Evolutionary conservation across 2,797 vertebrate species (phyloP).

Genomic region (Molossus molossus): DNA sequence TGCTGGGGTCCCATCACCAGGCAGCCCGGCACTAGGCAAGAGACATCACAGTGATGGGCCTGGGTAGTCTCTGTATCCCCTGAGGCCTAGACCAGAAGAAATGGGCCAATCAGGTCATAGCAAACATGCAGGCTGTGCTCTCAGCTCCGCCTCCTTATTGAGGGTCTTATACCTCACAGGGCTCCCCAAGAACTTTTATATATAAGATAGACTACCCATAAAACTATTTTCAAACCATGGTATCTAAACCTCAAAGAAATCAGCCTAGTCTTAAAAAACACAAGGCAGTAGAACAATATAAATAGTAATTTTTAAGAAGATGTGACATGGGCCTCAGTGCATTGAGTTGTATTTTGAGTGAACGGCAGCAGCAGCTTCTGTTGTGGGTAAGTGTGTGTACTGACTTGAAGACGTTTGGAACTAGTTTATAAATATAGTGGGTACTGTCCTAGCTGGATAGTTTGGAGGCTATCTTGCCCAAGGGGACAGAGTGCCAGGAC

Average conservation of each 20-base stretch:
- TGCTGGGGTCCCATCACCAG: neutral
- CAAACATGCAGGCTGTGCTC: neutral
- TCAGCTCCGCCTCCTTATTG: neutral
- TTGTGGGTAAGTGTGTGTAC: neutral
- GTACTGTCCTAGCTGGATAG: neutral
- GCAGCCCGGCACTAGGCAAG: too few species aligned
- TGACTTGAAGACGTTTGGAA: neutral
- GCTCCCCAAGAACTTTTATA: neutral
- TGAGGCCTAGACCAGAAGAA: constrained; percentile 20
- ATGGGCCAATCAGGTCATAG: neutral
- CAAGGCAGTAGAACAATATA: neutral
- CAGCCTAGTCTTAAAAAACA: neutral
- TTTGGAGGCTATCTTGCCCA: neutral
- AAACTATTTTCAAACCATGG: neutral
- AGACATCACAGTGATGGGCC: neutral
- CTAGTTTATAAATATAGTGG: neutral
- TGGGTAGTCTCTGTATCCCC: neutral
- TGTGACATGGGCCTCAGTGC: neutral
- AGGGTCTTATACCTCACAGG: neutral
- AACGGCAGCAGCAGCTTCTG: neutral
- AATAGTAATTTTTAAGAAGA: neutral
- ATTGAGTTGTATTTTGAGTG: neutral
- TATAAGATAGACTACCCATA: neutral
- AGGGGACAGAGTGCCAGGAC: neutral
- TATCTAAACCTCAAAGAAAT: constrained; percentile 4